Evolutionary conservation across 2,888 invertebrate species (phyloP).

Genomic region (Ommatoiulus sabulosus): DNA sequence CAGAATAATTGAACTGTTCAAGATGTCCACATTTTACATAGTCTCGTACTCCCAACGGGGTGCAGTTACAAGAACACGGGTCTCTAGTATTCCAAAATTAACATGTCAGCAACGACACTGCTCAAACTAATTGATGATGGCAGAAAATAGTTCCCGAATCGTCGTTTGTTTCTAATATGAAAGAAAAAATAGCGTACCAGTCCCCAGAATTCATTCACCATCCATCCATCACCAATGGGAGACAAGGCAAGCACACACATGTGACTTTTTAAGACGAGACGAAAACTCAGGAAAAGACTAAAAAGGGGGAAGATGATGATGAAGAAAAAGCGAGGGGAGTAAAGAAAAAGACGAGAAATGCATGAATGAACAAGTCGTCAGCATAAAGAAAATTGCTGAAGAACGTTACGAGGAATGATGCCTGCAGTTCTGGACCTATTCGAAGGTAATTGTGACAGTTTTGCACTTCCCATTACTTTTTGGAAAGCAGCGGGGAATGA

Average conservation of each 20-base stretch:
- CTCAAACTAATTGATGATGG: constrained; percentile 34
- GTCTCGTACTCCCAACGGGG: background rate
- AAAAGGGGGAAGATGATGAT: constrained; percentile 9
- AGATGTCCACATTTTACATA: background rate
- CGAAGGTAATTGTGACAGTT: background rate
- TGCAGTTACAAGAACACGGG: background rate
- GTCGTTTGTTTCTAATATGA: constrained; percentile 34
- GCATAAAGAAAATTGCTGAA: background rate
- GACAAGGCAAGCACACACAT: constrained; percentile 3
- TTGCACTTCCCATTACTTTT: background rate
- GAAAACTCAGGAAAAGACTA: background rate
- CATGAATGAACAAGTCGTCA: constrained; percentile 29
- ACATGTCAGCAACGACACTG: constrained; percentile 34
- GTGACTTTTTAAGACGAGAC: background rate
- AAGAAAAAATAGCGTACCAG: background rate
- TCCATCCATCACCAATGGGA: background rate
- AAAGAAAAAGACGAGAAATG: background rate
- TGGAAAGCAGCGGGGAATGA: background rate
- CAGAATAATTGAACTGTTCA: constrained; percentile 5
- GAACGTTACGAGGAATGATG: background rate
- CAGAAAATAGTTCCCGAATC: background rate
- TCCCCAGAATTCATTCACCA: constrained; percentile 15
- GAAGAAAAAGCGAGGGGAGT: background rate
- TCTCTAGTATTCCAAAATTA: constrained; percentile 1
- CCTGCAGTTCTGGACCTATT: background rate